Percentiles rank a stretch among this genome's conserved stretches.
Evolutionary conservation across 2,888 invertebrate species (phyloP).

Genomic region (Drosophila paracracens): DNA sequence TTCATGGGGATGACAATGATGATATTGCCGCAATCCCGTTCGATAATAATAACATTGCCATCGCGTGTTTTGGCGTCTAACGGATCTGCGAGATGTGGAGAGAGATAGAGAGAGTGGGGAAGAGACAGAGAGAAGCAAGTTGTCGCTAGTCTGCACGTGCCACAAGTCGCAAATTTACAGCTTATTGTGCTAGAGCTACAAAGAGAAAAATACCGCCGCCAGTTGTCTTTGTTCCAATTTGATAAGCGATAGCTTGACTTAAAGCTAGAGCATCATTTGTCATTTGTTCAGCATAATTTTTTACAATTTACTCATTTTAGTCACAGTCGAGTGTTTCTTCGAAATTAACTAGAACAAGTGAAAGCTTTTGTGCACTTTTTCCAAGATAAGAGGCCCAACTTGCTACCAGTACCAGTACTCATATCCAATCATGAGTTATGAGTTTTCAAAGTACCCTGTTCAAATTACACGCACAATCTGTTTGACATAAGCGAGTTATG

Average conservation of each 20-base stretch:
- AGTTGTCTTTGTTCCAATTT: constrained; percentile 63
- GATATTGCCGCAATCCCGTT: constrained; percentile 35
- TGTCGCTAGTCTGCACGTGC: constrained; percentile 32
- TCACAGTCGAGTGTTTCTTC: constrained; percentile 50
- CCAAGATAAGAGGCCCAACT: constrained; percentile 14
- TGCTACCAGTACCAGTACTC: constrained; percentile 16
- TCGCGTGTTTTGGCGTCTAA: constrained; percentile 51
- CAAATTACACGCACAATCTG: constrained; percentile 74
- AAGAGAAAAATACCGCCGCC: constrained; percentile 18
- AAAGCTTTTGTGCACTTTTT: constrained; percentile 52
- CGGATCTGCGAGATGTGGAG: constrained; percentile 15
- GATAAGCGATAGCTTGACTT: constrained; percentile 51
- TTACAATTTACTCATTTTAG: constrained; percentile 70
- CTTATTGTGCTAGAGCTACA: constrained; percentile 14
- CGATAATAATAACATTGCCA: constrained; percentile 31
- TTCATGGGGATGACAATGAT: constrained; percentile 3
- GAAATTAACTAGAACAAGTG: constrained; percentile 67
- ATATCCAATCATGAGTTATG: constrained; percentile 28
- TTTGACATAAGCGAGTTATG: constrained; percentile 76
- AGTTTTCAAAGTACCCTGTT: constrained; percentile 33
- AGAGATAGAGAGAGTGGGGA: not conserved
- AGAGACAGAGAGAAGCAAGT: constrained; percentile 12
- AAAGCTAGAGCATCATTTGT: constrained; percentile 63
- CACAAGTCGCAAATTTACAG: constrained; percentile 23
- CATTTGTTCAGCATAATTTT: constrained; percentile 73